Conservation (phyloP, 2,113 vertebrate genomes). For the Dicentrarchus labrax region DNA sequence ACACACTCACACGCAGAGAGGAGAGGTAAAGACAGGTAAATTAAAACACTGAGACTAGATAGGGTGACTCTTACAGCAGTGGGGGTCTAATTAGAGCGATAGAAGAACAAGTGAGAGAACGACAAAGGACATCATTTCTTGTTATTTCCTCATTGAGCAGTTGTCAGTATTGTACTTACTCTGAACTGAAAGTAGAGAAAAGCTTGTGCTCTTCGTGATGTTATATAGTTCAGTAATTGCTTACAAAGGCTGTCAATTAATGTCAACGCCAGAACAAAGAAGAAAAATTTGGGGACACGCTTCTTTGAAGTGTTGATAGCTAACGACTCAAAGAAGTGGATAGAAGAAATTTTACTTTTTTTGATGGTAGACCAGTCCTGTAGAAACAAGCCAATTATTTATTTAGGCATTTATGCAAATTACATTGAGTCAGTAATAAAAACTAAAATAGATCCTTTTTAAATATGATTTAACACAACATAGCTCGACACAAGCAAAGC, state of each 20-base stretch:
- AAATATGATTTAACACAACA: background rate
- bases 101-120: slow-evolving; percentile 28
- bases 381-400: slow-evolving; percentile 5
- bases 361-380: background rate
- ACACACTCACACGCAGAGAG: slow-evolving; percentile 15
- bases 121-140: slow-evolving; percentile 49
- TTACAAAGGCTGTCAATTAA: slow-evolving; percentile 51
- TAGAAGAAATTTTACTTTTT: slow-evolving; percentile 14
- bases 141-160: slow-evolving; percentile 28
- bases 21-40: slow-evolving; percentile 33
- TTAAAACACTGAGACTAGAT: slow-evolving; percentile 25
- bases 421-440: background rate
- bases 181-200: slow-evolving; percentile 36
- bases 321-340: background rate
- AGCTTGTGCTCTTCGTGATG: slow-evolving; percentile 41
- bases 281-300: slow-evolving; percentile 19
- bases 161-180: slow-evolving; percentile 36
- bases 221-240: slow-evolving; percentile 53
- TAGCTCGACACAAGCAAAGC: too few species aligned
- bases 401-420: background rate
- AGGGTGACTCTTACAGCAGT: slow-evolving; percentile 18
- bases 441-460: background rate
- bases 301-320: slow-evolving; percentile 18
- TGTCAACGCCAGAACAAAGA: slow-evolving; percentile 56
- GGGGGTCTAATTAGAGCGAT: slow-evolving; percentile 45